Percentiles rank a stretch among this genome's conserved stretches.
Evolutionary conservation across 2,888 invertebrate genomes (phyloP).

Genomic region (Thecophora atra): DNA sequence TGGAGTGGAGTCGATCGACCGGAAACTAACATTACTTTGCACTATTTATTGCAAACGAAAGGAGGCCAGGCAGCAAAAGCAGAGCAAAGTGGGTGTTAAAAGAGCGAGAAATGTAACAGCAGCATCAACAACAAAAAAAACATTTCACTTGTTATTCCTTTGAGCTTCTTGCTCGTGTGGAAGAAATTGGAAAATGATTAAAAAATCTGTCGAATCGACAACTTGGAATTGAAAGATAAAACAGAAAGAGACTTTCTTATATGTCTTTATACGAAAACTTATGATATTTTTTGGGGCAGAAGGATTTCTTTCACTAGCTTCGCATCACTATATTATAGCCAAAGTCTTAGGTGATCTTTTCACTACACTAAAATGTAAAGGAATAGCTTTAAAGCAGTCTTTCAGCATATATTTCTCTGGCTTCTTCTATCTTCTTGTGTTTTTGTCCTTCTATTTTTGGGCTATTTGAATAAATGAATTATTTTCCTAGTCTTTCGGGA

Average conservation of each 20-base stretch:
- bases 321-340: no score
- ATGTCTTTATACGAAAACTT: no score
- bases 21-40: slow-evolving; percentile 2
- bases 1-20: not conserved
- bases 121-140: not conserved
- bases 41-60: not conserved
- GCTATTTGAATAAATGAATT: slow-evolving; percentile 10
- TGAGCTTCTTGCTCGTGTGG: slow-evolving; percentile 1
- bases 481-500: not conserved
- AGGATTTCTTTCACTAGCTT: no score
- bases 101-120: not conserved
- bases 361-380: no score
- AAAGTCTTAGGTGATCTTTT: no score
- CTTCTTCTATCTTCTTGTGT: no score
- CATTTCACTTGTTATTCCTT: not conserved
- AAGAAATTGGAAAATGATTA: slow-evolving; percentile 3
- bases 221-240: not conserved
- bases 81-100: not conserved
- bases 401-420: no score
- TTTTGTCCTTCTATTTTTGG: not conserved
- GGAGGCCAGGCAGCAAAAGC: not conserved
- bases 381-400: no score
- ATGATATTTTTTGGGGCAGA: no score
- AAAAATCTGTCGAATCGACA: not conserved
- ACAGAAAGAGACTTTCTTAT: not conserved